Evolutionary conservation across 2,113 vertebrate genomes (phyloP).

Genomic region (Psilopsiagon aymara): DNA sequence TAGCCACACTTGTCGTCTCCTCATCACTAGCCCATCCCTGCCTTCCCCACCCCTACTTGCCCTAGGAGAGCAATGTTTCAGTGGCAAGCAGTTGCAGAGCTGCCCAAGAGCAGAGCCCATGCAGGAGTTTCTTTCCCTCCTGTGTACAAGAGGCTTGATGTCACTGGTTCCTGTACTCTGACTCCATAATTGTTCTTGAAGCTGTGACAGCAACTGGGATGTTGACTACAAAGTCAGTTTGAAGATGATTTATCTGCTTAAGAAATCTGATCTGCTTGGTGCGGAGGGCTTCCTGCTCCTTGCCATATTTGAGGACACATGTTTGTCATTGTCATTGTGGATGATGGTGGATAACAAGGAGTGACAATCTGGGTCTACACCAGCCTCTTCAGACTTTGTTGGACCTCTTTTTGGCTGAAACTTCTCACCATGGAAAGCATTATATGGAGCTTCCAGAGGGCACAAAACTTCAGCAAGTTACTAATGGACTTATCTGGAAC

Average conservation of each 20-base stretch:
- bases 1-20: not conserved
- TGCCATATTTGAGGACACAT: not conserved
- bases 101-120: not conserved
- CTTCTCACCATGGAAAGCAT: not conserved
- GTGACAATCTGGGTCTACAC: not conserved
- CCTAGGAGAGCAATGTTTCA: not conserved
- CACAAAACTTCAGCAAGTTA: not conserved
- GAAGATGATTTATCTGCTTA: not conserved
- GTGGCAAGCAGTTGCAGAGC: not conserved
- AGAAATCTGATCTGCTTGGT: not conserved
- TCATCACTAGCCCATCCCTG: not conserved
- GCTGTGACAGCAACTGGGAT: not conserved
- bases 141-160: not conserved
- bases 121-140: fast-evolving
- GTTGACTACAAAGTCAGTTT: not conserved
- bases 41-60: not conserved
- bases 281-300: not conserved
- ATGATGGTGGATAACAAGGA: not conserved
- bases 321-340: not conserved
- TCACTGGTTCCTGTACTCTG: not conserved
- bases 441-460: not conserved
- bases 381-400: not conserved
- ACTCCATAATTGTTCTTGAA: not conserved
- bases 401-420: not conserved
- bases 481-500: not conserved